phyloP scores from a whole-genome alignment of 1,140 invertebrate genomes.

The Zaprionus vittiger region DNA sequence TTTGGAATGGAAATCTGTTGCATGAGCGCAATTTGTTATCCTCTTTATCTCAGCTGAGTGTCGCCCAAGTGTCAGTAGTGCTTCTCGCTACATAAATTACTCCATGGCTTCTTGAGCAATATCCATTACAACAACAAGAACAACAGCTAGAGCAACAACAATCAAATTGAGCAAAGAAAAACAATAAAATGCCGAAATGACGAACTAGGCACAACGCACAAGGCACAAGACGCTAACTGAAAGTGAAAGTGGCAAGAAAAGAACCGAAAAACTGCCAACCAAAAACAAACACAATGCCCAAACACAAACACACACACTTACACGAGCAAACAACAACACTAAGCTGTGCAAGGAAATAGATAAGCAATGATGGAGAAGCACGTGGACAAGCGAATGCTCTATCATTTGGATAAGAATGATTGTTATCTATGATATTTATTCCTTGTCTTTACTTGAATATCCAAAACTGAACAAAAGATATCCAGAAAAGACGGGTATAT shows the following conservation, averaged over 20 bases:
- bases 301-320: background rate
- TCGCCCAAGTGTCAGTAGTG: slow-evolving; percentile 73
- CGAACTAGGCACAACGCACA: slow-evolving; percentile 25
- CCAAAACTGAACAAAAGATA: background rate
- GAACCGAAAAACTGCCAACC: slow-evolving; percentile 22
- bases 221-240: background rate
- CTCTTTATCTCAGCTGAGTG: slow-evolving; percentile 80
- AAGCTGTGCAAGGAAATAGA: slow-evolving; percentile 12
- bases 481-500: background rate
- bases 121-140: slow-evolving; percentile 33
- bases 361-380: background rate
- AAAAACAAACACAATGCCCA: slow-evolving; percentile 17
- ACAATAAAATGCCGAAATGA: slow-evolving; percentile 40
- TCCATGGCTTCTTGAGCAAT: slow-evolving; percentile 61
- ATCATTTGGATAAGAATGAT: background rate
- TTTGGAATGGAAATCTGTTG: slow-evolving; percentile 79
- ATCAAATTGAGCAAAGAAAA: slow-evolving; percentile 57
- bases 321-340: background rate
- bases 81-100: slow-evolving; percentile 80
- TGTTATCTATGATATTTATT: too few species aligned
- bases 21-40: slow-evolving; percentile 80
- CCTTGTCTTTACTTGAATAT: background rate
- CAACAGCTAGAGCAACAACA: slow-evolving; percentile 7
- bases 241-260: slow-evolving; percentile 23
- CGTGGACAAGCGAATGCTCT: background rate